phyloP scores from a whole-genome alignment of 2,797 vertebrate species.

The Myotis myotis region DNA sequence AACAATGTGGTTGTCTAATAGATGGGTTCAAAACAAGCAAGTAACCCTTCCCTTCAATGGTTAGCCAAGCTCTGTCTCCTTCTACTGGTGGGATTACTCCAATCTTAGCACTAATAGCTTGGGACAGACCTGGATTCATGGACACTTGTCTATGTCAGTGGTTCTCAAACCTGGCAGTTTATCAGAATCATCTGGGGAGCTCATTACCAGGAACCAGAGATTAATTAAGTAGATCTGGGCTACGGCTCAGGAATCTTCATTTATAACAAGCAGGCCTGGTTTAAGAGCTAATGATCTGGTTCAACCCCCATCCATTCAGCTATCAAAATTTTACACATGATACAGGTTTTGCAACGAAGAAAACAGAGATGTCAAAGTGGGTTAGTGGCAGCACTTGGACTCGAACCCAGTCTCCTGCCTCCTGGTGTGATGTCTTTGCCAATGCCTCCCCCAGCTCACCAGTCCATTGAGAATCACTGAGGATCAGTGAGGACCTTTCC shows the following conservation, averaged over 20 bases:
- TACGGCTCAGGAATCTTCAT: constrained; percentile 2
- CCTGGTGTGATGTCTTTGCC: neutral
- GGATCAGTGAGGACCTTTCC: neutral
- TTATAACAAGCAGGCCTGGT: neutral
- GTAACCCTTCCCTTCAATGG: neutral
- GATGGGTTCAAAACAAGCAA: constrained; percentile 2
- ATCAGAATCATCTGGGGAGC: neutral
- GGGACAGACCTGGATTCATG: neutral
- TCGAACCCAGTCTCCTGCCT: neutral
- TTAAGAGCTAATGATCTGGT: constrained; percentile 23
- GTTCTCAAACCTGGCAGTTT: neutral
- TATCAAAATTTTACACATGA: neutral
- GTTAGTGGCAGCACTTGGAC: neutral
- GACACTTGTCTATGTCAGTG: neutral
- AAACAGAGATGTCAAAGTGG: neutral
- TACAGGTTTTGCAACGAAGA: constrained; percentile 8
- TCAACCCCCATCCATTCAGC: neutral
- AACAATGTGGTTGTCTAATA: neutral
- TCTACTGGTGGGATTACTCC: neutral
- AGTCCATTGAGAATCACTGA: neutral
- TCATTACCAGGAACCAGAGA: neutral
- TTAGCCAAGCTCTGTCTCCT: neutral
- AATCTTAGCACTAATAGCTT: neutral
- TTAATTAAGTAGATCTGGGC: neutral
- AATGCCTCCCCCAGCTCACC: neutral